Base-by-base conservation (phyloP, 1,140 invertebrate genomes). In the Sinonovacula constricta region DNA sequence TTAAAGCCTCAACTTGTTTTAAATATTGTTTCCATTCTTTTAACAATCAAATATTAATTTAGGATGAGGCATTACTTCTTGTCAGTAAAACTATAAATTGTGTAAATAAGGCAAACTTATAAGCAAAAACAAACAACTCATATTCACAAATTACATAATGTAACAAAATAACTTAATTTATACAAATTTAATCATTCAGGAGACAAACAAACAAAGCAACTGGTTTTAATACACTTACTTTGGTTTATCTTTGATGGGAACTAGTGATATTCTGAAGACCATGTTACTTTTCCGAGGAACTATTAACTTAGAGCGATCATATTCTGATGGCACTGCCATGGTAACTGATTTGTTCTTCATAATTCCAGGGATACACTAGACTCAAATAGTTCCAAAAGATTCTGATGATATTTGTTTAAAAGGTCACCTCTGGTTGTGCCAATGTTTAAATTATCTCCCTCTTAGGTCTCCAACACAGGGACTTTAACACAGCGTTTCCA, bases 261-360 rank as follows among this genome's bases (percentile, higher is more conserved):
- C 22, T n/a, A 65, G 31, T 39, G 53, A 51, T 53, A 76, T 66
- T 76, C 65, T 76, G 33, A 76, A 67, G 22, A 53, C 72, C 72
- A 76, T 76, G 26, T 76, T 66, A 45, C 54, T 67, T 33, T 26
- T 56, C 10, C 22, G 24, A 26, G 72, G 72, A 5, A 76, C 72
- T n/a, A 65, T 28, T 0, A 76, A 54, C 51, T 45, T 53, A 36
- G 28, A 3, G 15, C 62, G 22, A 59, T 76, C 53, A 76, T 26
- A 76, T 2, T 39, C 49, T 18, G n/a, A n/a, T n/a, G n/a, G n/a
- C n/a, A n/a, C n/a, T n/a, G n/a, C n/a, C n/a, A n/a, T n/a, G n/a
- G n/a, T n/a, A n/a, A n/a, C n/a, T n/a, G n/a, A n/a, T n/a, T n/a
- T n/a, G n/a, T n/a, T n/a, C n/a, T n/a, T n/a, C n/a, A n/a, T n/a